phyloP scores from a whole-genome alignment of 2,888 invertebrate species.

The Heteromyza rotundicornis region DNA sequence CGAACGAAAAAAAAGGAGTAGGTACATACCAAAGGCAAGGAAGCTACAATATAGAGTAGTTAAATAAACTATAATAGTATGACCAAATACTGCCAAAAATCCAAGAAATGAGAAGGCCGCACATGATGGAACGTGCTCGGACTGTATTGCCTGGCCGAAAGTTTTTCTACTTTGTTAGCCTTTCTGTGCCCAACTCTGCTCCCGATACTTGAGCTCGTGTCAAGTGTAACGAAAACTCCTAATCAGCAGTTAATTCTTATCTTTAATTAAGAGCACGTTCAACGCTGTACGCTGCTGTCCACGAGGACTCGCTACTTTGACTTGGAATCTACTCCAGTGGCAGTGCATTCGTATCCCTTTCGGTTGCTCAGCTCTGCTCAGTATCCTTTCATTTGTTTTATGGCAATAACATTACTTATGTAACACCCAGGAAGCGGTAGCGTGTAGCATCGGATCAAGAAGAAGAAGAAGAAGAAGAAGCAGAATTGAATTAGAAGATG shows the following conservation, averaged over 20 bases:
- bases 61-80: slow-evolving; percentile 13
- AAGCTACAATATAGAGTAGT: no score
- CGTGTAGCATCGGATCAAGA: no score
- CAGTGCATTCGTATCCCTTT: not conserved
- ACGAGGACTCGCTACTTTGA: slow-evolving; percentile 33
- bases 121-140: slow-evolving; percentile 14
- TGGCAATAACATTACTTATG: slow-evolving; percentile 17
- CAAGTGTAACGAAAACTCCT: slow-evolving; percentile 57
- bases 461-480: not conserved
- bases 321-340: slow-evolving; percentile 20
- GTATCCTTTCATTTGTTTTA: slow-evolving; percentile 16
- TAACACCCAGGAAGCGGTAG: not conserved
- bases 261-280: slow-evolving; percentile 61
- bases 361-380: no score
- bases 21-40: slow-evolving; percentile 43
- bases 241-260: slow-evolving; percentile 61
- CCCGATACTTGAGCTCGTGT: slow-evolving; percentile 34
- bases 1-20: slow-evolving; percentile 30
- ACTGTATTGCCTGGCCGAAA: not conserved
- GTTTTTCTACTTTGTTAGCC: not conserved
- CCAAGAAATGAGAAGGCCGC: not conserved
- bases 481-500: not conserved
- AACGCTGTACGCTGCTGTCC: no score
- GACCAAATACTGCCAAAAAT: slow-evolving; percentile 37
- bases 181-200: not conserved